Conservation (phyloP, 2,888 invertebrate genomes). For the Pseudanteris insignis region DNA sequence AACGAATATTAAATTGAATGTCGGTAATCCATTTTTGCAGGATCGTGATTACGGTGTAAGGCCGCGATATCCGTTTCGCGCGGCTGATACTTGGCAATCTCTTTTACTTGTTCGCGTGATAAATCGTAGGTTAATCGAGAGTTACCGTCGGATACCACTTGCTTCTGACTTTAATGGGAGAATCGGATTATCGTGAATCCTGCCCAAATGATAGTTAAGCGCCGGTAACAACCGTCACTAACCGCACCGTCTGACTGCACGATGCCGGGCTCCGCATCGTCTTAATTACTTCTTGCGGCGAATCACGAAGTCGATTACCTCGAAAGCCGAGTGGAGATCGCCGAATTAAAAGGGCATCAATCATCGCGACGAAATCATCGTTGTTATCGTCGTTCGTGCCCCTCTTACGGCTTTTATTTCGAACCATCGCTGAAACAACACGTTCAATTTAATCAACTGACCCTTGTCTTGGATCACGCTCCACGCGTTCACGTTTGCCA, state of each 20-base stretch:
- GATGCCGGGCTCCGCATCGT: constrained; percentile 21
- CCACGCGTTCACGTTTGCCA: no score
- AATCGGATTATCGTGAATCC: constrained; percentile 56
- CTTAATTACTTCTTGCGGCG: constrained; percentile 35
- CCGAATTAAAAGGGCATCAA: constrained; percentile 13
- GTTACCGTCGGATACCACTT: constrained; percentile 48
- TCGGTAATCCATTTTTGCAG: constrained; percentile 9
- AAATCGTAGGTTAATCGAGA: constrained; percentile 57
- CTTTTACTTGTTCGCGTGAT: constrained; percentile 46
- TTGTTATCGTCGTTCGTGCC: constrained; percentile 5
- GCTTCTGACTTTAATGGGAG: constrained; percentile 46
- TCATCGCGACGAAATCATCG: constrained; percentile 6
- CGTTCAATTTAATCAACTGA: no score
- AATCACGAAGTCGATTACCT: constrained; percentile 5
- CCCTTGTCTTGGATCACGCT: no score
- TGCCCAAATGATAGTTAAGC: constrained; percentile 57
- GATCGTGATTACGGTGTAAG: background rate
- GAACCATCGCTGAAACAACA: constrained; percentile 6
- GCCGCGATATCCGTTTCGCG: constrained; percentile 14
- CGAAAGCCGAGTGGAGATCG: background rate
- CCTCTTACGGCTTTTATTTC: constrained; percentile 3
- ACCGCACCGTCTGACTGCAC: constrained; percentile 37
- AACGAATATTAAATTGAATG: constrained; percentile 8
- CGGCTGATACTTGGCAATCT: constrained; percentile 18
- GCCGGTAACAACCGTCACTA: constrained; percentile 50